Evolutionary conservation across 2,797 vertebrate genomes (phyloP).

Genomic region (Moxostoma hubbsi): DNA sequence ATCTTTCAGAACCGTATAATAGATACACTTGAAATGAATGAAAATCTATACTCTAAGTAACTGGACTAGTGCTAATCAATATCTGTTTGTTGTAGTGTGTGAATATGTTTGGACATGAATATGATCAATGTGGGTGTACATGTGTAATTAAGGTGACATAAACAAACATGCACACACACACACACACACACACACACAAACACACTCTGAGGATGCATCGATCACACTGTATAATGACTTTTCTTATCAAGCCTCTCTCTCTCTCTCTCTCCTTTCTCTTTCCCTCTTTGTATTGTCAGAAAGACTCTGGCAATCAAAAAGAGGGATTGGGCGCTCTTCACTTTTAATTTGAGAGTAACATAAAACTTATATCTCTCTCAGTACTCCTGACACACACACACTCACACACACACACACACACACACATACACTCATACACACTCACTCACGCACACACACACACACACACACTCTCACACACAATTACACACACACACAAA

Average conservation of each 20-base stretch:
- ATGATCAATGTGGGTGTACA: constrained; percentile 25
- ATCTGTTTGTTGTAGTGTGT: constrained; percentile 19
- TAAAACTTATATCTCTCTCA: neutral
- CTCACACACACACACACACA: too few species aligned
- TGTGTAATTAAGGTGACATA: constrained; percentile 36
- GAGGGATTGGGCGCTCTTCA: neutral
- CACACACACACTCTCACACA: too few species aligned
- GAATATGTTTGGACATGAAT: constrained; percentile 28
- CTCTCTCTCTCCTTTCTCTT: neutral
- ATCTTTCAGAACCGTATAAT: too few species aligned
- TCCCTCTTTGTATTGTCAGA: constrained; percentile 11
- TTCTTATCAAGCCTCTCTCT: constrained; percentile 23
- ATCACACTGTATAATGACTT: constrained; percentile 43
- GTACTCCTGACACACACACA: too few species aligned
- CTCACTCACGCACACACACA: too few species aligned
- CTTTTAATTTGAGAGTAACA: constrained; percentile 30
- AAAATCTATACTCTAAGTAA: neutral
- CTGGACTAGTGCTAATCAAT: constrained; percentile 32
- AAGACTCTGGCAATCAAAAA: constrained; percentile 1
- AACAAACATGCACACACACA: constrained; percentile 30
- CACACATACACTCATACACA: too few species aligned
- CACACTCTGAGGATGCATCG: neutral
- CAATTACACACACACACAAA: too few species aligned
- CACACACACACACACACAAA: neutral
- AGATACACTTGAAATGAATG: too few species aligned